Conservation (phyloP, 2,888 invertebrate species). For the Tetranychus truncatus region DNA sequence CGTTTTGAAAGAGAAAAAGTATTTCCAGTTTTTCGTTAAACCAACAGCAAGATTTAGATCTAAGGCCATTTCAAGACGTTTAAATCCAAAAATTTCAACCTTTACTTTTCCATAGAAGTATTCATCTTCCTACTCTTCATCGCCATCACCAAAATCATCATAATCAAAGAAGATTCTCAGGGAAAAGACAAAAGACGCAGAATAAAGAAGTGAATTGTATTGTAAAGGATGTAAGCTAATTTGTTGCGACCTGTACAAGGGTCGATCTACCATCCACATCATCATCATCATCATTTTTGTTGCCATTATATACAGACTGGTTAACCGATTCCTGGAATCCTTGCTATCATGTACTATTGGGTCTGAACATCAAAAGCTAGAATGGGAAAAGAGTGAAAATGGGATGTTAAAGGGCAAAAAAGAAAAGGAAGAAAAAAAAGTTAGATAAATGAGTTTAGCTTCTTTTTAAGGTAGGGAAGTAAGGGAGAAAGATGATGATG, state of each 20-base stretch:
- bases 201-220: background rate
- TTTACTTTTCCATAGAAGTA: background rate
- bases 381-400: background rate
- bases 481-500: constrained; percentile 2
- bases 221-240: background rate
- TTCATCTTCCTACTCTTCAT: background rate
- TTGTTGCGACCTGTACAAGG: constrained; percentile 1
- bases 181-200: background rate
- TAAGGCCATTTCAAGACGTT: too few species aligned
- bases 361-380: too few species aligned
- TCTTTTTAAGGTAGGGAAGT: background rate
- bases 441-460: background rate
- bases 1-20: background rate
- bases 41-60: too few species aligned
- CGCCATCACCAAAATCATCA: background rate
- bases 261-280: background rate
- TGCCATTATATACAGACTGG: background rate
- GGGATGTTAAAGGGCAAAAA: constrained; percentile 3
- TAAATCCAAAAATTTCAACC: too few species aligned
- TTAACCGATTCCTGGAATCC: background rate
- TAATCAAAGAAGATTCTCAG: background rate
- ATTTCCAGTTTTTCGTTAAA: background rate
- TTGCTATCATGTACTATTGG: background rate
- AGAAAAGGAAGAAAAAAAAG: background rate
- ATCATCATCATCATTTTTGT: background rate